Conservation (phyloP, 2,888 invertebrate genomes). For the Eucriotettix oculatus region DNA sequence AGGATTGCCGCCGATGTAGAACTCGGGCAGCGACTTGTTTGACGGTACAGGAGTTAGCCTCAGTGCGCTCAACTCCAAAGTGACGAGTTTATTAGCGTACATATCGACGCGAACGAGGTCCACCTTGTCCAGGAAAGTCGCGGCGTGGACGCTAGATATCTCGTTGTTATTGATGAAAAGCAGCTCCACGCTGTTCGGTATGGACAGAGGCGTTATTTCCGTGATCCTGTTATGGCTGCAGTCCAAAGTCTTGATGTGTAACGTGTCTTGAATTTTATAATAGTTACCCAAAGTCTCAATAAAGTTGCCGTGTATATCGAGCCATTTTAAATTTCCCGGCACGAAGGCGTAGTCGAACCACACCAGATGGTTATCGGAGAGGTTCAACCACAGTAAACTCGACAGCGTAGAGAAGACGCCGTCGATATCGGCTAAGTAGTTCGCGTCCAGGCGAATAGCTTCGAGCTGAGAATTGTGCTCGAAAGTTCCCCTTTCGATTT, state of each 20-base stretch:
- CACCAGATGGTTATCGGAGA: conserved; percentile 79
- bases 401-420: conserved; percentile 73
- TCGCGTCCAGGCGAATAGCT: conserved; percentile 75
- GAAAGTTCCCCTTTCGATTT: conserved; percentile 70
- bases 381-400: conserved; percentile 72
- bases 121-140: conserved; percentile 72
- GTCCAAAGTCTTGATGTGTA: conserved; percentile 62
- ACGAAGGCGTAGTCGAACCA: conserved; percentile 90
- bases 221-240: conserved; percentile 78
- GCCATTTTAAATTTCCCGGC: conserved; percentile 75
- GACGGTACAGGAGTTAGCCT: conserved; percentile 56
- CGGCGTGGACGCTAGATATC: conserved; percentile 61
- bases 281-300: conserved; percentile 79
- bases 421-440: conserved; percentile 76
- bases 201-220: conserved; percentile 65
- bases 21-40: conserved; percentile 64
- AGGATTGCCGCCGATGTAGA: conserved; percentile 84
- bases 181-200: conserved; percentile 75
- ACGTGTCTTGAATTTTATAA: conserved; percentile 55
- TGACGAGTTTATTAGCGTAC: conserved; percentile 73
- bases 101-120: conserved; percentile 76
- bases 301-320: conserved; percentile 80
- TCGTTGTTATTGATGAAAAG: conserved; percentile 81
- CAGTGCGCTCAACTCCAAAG: conserved; percentile 64
- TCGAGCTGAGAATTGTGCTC: conserved; percentile 65